Base-by-base conservation (phyloP, 2,113 vertebrate genomes). In the Phyllostomus hastatus region DNA sequence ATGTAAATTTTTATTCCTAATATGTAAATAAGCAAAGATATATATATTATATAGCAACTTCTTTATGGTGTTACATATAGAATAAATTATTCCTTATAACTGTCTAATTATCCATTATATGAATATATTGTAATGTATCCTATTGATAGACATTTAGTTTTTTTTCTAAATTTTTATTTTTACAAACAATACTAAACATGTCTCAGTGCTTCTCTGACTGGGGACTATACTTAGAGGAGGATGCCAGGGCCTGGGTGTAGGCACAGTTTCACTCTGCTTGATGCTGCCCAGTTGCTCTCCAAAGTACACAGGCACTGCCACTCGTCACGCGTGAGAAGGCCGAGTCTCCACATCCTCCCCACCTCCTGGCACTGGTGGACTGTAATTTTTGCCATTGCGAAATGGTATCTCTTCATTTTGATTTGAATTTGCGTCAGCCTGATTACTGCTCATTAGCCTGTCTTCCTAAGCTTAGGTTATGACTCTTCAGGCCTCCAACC, bases 381-480 rank as follows among this genome's bases (percentile, higher is more conserved):
- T 79, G 5, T 95, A 67, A 79, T 95, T 86, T 82, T 52, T 33
- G n/a, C 35, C 28, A 43, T 24, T 93, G 85, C 54, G 67, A 95
- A 93, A 91, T 43, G 28, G 17, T 12, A 26, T 79, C 69, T 95
- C 59, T 69, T 54, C 75, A 20, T 69, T 67, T 92, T 69, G 4
- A 50, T 82, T 94, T 61, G 75, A 14, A 80, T 81, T 93, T 59
- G 88, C 1, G 0, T 94, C 75, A n/a, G 57, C 24, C 41, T 72
- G n/a, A 61, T 35, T 17, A 19, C 14, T 75, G 10, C 16, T 88
- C 72, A 50, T 78, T 43, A 26, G 38, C 52, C 17, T 12, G 16
- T 70, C 20, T 81, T 69, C 72, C 31, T 50, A n/a, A 26, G n/a
- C 20, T 66, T 28, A 0, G 26, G 28, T 64, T 26, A 64, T 50